phyloP scores from a whole-genome alignment of 2,113 vertebrate genomes.

The Phrynosoma blainvillii region DNA sequence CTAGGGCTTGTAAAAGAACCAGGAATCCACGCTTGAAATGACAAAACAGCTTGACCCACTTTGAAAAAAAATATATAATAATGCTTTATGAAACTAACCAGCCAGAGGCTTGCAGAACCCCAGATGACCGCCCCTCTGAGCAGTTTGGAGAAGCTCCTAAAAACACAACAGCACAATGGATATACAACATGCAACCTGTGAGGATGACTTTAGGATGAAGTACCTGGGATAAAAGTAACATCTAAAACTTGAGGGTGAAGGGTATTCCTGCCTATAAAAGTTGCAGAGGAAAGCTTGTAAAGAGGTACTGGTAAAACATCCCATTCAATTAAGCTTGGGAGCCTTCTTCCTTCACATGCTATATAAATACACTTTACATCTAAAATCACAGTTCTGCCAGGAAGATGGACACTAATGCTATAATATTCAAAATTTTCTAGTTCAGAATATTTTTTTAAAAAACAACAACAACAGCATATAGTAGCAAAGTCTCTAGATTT shows the following conservation, averaged over 20 bases:
- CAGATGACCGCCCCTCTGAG: not conserved
- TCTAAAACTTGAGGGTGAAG: not conserved
- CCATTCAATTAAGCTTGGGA: not conserved
- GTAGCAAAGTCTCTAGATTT: not conserved
- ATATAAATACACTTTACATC: not conserved
- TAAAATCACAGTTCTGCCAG: not conserved
- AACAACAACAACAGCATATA: not conserved
- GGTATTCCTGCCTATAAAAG: not conserved
- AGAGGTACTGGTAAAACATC: not conserved
- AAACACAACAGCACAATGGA: not conserved
- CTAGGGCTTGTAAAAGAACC: constrained; percentile 68
- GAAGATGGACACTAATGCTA: not conserved
- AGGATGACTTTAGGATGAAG: not conserved
- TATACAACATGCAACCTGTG: not conserved
- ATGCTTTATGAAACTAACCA: constrained; percentile 47
- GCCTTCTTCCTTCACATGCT: not conserved
- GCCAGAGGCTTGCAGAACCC: constrained; percentile 23
- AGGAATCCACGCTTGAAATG: constrained; percentile 73
- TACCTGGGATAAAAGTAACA: not conserved
- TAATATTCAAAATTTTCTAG: not conserved
- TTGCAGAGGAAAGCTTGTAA: not conserved
- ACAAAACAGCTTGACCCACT: constrained; percentile 81
- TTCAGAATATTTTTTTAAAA: not conserved
- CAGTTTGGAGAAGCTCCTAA: not conserved
- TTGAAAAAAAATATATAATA: constrained; percentile 63